phyloP scores from a whole-genome alignment of 1,140 invertebrate species.

The Agrypnia vestita region DNA sequence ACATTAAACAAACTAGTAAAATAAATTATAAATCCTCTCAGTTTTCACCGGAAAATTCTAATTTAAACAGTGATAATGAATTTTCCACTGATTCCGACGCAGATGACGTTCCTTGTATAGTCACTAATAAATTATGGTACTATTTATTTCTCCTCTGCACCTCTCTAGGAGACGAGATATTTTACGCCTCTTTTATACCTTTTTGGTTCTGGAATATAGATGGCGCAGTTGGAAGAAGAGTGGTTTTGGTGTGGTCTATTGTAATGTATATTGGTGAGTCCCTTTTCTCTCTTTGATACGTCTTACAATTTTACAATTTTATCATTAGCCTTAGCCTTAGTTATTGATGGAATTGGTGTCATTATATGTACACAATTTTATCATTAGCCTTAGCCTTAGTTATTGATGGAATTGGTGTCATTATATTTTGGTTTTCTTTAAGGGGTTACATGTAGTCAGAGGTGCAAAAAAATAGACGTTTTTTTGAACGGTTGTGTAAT shows the following conservation, averaged over 20 bases:
- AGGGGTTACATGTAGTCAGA: too few relatives aligned
- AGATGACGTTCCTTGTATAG: slow-evolving; percentile 66
- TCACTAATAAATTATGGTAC: slow-evolving; percentile 90
- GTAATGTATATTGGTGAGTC: slow-evolving; percentile 87
- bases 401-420: too few relatives aligned
- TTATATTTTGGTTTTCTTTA: too few relatives aligned
- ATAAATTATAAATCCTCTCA: slow-evolving; percentile 64
- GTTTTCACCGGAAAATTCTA: slow-evolving; percentile 65
- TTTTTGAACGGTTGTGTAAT: too few relatives aligned
- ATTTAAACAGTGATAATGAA: slow-evolving; percentile 63
- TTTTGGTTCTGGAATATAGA: slow-evolving; percentile 96
- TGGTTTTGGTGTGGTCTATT: slow-evolving; percentile 88
- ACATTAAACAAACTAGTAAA: slow-evolving; percentile 48
- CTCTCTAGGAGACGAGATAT: slow-evolving; percentile 89
- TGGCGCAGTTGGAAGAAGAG: slow-evolving; percentile 84
- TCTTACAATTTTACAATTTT: not conserved
- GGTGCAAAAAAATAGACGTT: too few relatives aligned
- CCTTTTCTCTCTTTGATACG: slow-evolving; percentile 25
- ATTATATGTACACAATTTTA: too few relatives aligned
- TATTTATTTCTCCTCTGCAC: slow-evolving; percentile 90
- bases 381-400: not conserved
- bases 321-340: not conserved
- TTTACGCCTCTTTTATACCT: slow-evolving; percentile 90
- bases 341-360: too few relatives aligned
- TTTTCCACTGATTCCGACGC: slow-evolving; percentile 63